A percentile compares a stretch with the other conserved stretches of the same genome.
phyloP scores from a whole-genome alignment of 1,140 invertebrate genomes.

The Sitobion miscanthi region DNA sequence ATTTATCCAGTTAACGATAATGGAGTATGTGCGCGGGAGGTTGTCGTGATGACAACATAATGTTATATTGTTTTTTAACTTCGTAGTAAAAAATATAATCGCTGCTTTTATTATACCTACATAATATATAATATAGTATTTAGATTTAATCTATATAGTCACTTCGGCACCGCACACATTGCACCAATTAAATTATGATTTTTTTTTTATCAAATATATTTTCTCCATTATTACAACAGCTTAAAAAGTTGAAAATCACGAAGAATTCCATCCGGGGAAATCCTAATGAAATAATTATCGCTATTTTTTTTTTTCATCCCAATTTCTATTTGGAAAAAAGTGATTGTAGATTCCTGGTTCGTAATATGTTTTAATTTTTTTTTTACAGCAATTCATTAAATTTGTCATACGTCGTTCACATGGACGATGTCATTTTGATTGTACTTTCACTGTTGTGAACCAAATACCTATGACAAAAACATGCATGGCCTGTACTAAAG shows the following conservation, averaged over 20 bases:
- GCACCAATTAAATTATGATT: background rate
- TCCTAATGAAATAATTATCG: background rate
- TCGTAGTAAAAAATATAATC: background rate
- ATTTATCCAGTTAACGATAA: background rate
- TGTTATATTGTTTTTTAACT: background rate
- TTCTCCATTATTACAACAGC: background rate
- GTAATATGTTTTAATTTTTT: background rate
- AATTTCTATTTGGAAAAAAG: background rate
- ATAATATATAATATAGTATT: background rate
- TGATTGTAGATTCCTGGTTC: background rate
- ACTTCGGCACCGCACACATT: background rate
- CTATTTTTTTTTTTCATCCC: background rate
- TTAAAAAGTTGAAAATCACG: no score
- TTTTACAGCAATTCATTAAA: background rate
- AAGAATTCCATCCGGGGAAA: background rate
- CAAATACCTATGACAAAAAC: background rate
- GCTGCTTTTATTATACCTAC: background rate
- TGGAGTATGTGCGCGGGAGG: background rate
- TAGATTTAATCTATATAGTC: background rate
- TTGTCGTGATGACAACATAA: constrained; percentile 9
- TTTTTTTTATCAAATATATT: background rate
- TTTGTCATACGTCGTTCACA: background rate
- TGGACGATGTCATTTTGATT: background rate
- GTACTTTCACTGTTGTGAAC: background rate
- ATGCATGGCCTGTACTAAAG: background rate